Evolutionary conservation across 2,113 vertebrate species (phyloP).

Genomic region (Oxygymnocypris stewartii): DNA sequence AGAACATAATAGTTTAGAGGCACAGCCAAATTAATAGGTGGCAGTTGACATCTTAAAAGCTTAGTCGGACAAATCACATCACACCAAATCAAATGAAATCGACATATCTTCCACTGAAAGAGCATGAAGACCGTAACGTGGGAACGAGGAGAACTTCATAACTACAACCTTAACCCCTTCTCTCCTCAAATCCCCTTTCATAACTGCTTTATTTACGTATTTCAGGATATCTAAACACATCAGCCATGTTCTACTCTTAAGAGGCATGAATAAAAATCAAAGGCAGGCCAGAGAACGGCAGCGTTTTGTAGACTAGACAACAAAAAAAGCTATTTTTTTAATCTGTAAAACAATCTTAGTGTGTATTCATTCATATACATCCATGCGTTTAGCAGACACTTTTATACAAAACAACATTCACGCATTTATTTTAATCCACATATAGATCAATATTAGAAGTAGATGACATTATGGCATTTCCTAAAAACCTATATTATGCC

Average conservation of each 20-base stretch:
- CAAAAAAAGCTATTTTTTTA: no score
- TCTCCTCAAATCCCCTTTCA: neutral
- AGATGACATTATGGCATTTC: neutral
- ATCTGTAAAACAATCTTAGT: neutral
- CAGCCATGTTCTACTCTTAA: neutral
- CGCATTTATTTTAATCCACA: neutral
- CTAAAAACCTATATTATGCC: neutral
- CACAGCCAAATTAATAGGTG: neutral
- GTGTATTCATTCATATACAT: neutral
- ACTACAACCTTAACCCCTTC: neutral
- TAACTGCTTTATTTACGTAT: neutral
- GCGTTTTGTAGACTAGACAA: no score
- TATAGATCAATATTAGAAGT: neutral
- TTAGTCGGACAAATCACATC: conserved; percentile 32
- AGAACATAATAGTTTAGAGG: neutral
- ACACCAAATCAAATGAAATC: conserved; percentile 14
- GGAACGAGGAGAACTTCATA: neutral
- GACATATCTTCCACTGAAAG: neutral
- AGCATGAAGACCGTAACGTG: neutral
- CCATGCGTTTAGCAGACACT: neutral
- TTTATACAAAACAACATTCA: neutral
- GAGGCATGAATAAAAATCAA: neutral
- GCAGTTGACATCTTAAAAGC: conserved; percentile 26
- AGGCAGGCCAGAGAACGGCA: neutral
- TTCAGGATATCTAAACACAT: neutral